Base-by-base conservation (phyloP, 2,888 invertebrate genomes). In the Chelonus formosanus region DNA sequence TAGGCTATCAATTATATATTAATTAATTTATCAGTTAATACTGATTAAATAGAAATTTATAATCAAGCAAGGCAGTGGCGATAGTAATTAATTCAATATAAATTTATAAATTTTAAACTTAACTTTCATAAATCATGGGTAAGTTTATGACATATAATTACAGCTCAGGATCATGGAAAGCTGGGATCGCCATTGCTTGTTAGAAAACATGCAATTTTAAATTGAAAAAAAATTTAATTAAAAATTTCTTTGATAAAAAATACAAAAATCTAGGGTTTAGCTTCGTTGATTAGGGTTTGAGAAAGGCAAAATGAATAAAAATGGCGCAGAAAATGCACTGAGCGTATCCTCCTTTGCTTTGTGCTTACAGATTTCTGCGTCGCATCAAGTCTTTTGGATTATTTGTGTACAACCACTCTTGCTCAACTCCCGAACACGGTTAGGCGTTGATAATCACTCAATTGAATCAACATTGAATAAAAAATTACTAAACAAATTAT, bases 311-410 rank as follows among this genome's bases (percentile, higher is more conserved):
- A 74, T 73, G 74, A 75, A 76, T 75, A 65, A 69, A 75, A 75
- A 73, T 77, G 79, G 80, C 80, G 80, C 83, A 80, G 78, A 80
- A 75, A 79, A 76, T 78, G 80, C 83, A 84, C 82, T 83, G 78
- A 83, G 82, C 82, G 80, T 82, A 75, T 83, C 80, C 82, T 83
- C 79, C 79, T 82, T 83, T 84, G 83, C 83, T 84, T 84, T 84
- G 83, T 84, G 84, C 82, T 84, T 84, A 79, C 84, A 84, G 84
- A 84, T 84, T 78, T 83, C 82, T 83, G 80, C 82, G 82, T 84
- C 81, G 78, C 80, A 78, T 80, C 83, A 79, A 52, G 81, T 82
- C 79, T 75, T 72, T 83, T 80, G 82, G 82, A 82, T 81, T 80
- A 74, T 80, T 82, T 80, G 80, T 76, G 75, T 78, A 79, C 80